These are phyloP conservation scores for Xestia sexstrigata DNA, from an alignment of 2,888 invertebrate species.

Conservation along the genomic window DNA sequence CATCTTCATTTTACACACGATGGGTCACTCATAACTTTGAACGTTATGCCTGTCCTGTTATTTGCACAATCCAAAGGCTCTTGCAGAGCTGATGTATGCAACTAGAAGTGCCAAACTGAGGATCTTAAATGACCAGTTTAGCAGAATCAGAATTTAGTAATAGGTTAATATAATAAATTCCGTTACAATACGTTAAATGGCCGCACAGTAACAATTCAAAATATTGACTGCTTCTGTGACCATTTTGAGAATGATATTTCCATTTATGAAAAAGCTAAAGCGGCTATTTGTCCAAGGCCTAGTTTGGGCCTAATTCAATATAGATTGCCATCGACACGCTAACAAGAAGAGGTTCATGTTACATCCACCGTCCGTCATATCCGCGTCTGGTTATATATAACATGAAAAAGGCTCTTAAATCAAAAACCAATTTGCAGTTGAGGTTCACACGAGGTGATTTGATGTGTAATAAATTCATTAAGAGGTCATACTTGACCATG, in stretches of 20 bases:
- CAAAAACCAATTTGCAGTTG: conserved; percentile 21
- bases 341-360: not conserved
- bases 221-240: too few relatives aligned
- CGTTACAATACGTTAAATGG: too few relatives aligned
- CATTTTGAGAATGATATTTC: too few relatives aligned
- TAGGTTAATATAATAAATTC: too few relatives aligned
- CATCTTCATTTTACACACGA: conserved; percentile 10
- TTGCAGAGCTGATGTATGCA: not conserved
- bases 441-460: conserved; percentile 38
- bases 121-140: too few relatives aligned
- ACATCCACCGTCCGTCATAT: conserved; percentile 3
- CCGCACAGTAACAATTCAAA: too few relatives aligned
- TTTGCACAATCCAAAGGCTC: not conserved
- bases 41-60: not conserved
- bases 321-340: not conserved
- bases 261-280: too few relatives aligned
- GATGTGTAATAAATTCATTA: conserved; percentile 31
- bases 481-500: conserved; percentile 40
- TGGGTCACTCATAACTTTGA: not conserved
- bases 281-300: too few relatives aligned
- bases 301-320: not conserved
- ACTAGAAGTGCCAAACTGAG: not conserved
- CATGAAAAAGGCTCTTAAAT: conserved; percentile 42
- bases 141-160: too few relatives aligned
- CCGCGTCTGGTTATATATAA: conserved; percentile 13